Conservation (phyloP, 2,113 vertebrate species). For the Craseonycteris thonglongyai region DNA sequence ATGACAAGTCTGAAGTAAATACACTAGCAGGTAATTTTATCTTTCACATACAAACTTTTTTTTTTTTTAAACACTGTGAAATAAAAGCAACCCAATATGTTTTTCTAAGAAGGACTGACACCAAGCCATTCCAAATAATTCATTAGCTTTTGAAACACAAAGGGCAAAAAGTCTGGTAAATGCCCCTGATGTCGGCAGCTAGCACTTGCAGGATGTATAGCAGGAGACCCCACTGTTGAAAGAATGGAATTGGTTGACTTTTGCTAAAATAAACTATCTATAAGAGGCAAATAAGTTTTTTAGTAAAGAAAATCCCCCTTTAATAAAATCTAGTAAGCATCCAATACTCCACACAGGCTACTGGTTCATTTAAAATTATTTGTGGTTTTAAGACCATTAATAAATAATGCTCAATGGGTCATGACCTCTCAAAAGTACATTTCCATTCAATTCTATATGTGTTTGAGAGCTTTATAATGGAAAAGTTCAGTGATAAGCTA, state of each 20-base stretch:
- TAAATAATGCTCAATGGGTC: background rate
- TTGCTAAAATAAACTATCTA: background rate
- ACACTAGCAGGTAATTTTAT: background rate
- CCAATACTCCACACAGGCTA: background rate
- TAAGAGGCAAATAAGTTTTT: background rate
- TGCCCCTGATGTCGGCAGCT: background rate
- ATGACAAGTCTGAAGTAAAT: background rate
- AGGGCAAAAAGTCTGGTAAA: background rate
- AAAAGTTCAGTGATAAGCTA: background rate
- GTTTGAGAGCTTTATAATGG: background rate
- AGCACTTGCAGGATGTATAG: rapidly evolving
- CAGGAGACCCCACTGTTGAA: background rate
- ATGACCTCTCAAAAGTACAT: background rate
- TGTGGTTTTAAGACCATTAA: background rate
- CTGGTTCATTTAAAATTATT: background rate
- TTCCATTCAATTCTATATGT: background rate
- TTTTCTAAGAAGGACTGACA: background rate
- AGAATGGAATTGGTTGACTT: background rate
- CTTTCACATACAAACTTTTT: too few relatives aligned
- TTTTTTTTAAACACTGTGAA: background rate
- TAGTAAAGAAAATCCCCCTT: background rate
- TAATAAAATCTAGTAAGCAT: background rate
- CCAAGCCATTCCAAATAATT: background rate
- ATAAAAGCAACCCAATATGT: background rate
- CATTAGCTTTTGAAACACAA: background rate